phyloP scores from a whole-genome alignment of 2,888 invertebrate genomes.

The Meiosimyza decipiens region DNA sequence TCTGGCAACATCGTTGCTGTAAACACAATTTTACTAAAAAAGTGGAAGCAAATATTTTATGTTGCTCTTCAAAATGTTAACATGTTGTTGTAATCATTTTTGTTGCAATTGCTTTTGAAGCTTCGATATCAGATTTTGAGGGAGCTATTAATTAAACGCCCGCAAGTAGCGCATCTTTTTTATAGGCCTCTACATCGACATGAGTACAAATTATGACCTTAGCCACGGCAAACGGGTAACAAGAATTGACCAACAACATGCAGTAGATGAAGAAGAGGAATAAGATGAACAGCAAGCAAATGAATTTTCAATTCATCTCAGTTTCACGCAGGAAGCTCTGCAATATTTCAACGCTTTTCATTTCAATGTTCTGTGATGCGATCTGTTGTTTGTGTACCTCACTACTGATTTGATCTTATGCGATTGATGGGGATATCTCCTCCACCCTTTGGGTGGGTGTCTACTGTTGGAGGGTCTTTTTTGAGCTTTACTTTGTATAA shows the following conservation, averaged over 20 bases:
- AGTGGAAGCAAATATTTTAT: conserved; percentile 14
- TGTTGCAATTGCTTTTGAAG: conserved; percentile 14
- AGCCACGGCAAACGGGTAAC: neutral
- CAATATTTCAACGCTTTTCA: conserved; percentile 25
- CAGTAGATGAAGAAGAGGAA: no score
- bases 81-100: conserved; percentile 43
- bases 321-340: conserved; percentile 34
- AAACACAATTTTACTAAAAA: conserved; percentile 19
- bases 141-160: conserved; percentile 43
- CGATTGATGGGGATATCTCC: conserved; percentile 11
- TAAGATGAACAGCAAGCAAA: conserved; percentile 8
- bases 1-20: conserved; percentile 17
- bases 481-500: conserved; percentile 41
- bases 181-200: conserved; percentile 3
- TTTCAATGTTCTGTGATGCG: neutral
- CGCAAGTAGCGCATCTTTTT: conserved; percentile 40
- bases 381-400: conserved; percentile 18
- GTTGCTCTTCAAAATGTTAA: conserved; percentile 49
- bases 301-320: neutral
- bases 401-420: conserved; percentile 3
- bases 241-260: conserved; percentile 11
- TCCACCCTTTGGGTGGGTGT: conserved; percentile 24
- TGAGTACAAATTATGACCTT: conserved; percentile 12
- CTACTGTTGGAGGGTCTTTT: neutral
- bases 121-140: conserved; percentile 6